Base-by-base conservation (phyloP, 2,888 invertebrate genomes). In the Meteorus colon region DNA sequence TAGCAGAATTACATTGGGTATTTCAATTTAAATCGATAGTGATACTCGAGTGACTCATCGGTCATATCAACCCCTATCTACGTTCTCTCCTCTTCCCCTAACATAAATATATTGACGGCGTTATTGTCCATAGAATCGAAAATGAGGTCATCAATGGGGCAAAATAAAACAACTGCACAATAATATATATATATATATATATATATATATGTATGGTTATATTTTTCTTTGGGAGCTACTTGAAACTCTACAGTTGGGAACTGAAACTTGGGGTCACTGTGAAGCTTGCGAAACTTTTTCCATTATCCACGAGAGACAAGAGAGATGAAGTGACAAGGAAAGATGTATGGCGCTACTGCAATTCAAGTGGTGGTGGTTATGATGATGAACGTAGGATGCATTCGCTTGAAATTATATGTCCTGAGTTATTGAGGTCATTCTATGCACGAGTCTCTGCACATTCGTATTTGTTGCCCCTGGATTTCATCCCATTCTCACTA, bases 221-320 rank as follows among this genome's bases (percentile, higher is more conserved):
- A 4, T 19, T 55, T 55, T 51, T 6, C 5, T 4, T 51, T 51
- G 16, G n/a, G 2, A 19, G 19, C 69, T 48, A 31, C 78, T 69
- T 74, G 75, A 71, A 84, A 84, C 81, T 83, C 82, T 81, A 80
- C 81, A 79, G 83, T 84, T 81, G 83, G 80, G 80, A 83, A 83
- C 81, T 75, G 34, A 62, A 59, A n/a, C 77, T 79, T 79, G 79
- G 79, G 80, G 78, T 81, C 80, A 80, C 69, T 71, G 65, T 78
- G 73, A 79, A 79, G 68, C 75, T 73, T 73, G 73, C 75, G 79
- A 31, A 63, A 80, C 77, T 80, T 80, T 79, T 80, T 79, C 79
- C 78, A 80, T 80, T 79, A 79, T 65, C 48, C 34, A 14, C 34
- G 12, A 67, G 71, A 48, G 55, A 66, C 24, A 19, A 16, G 27